Evolutionary conservation across 2,797 vertebrate genomes (phyloP).

Genomic region (Gambusia yucatana): DNA sequence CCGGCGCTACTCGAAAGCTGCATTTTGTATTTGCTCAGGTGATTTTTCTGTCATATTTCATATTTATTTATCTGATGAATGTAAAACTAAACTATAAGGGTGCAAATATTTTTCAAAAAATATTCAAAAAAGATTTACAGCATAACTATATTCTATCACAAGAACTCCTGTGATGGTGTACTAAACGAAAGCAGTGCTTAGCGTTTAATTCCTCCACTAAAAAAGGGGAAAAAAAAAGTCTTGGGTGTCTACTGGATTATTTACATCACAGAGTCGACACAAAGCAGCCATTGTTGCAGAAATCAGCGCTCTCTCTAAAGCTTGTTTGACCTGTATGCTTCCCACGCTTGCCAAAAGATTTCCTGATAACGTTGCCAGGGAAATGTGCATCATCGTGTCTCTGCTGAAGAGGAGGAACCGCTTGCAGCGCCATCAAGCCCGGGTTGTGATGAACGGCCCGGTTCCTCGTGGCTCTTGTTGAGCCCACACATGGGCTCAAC

Average conservation of each 20-base stretch:
- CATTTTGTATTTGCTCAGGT: not conserved
- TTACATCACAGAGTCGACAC: constrained; percentile 49
- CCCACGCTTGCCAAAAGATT: constrained; percentile 49
- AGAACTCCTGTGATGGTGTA: not conserved
- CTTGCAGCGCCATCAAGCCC: not conserved
- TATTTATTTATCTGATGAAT: not conserved
- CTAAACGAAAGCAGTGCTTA: constrained; percentile 31
- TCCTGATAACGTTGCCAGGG: constrained; percentile 54
- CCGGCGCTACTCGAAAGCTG: not conserved
- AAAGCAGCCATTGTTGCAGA: constrained; percentile 59
- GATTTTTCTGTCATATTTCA: not conserved
- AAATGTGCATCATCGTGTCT: constrained; percentile 35
- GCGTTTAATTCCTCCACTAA: constrained; percentile 45
- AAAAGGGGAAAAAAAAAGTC: constrained; percentile 26
- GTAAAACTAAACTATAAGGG: not conserved
- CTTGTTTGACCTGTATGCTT: constrained; percentile 42
- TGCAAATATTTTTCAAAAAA: not conserved
- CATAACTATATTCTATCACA: not conserved
- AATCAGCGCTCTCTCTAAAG: constrained; percentile 38
- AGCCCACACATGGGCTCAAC: not conserved
- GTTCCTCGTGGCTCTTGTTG: not conserved
- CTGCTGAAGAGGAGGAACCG: not conserved
- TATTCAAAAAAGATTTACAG: not conserved
- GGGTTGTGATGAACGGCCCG: not conserved
- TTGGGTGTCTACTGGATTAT: constrained; percentile 43